Percentiles rank a stretch among this genome's conserved stretches.
Conservation (phyloP, 2,113 vertebrate genomes). For the Taxidea taxus region DNA sequence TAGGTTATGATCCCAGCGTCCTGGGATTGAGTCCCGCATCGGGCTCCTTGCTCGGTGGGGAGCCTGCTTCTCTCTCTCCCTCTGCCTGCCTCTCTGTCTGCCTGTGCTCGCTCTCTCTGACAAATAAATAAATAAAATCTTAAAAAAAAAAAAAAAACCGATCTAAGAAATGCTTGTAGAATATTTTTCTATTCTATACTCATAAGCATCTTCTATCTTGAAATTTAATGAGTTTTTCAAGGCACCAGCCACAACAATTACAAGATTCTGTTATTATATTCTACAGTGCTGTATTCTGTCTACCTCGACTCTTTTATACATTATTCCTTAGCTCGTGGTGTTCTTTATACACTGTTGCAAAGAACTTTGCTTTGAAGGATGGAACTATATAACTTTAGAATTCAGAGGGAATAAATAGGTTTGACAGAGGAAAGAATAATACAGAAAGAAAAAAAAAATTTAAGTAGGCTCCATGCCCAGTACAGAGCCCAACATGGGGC, state of each 20-base stretch:
- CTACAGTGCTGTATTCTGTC: background rate
- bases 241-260: background rate
- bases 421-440: background rate
- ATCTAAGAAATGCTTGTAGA: background rate
- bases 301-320: background rate
- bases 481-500: background rate
- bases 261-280: background rate
- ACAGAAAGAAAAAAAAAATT: background rate
- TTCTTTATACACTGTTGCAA: background rate
- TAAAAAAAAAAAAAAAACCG: no score
- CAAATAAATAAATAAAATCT: no score
- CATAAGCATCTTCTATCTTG: background rate
- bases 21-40: no score
- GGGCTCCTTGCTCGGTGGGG: no score
- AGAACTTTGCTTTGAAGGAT: background rate
- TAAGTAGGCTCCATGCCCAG: background rate
- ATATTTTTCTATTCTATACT: conserved; percentile 9
- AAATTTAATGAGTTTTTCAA: background rate
- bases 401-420: background rate
- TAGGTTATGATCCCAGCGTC: no score
- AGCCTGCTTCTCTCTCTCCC: no score
- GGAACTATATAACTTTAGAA: background rate
- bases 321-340: background rate
- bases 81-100: no score
- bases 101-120: no score